Percentiles rank a stretch among this genome's conserved stretches.
phyloP scores from a whole-genome alignment of 92 coral and sea anemone genomes.

The Galaxea fascicularis region DNA sequence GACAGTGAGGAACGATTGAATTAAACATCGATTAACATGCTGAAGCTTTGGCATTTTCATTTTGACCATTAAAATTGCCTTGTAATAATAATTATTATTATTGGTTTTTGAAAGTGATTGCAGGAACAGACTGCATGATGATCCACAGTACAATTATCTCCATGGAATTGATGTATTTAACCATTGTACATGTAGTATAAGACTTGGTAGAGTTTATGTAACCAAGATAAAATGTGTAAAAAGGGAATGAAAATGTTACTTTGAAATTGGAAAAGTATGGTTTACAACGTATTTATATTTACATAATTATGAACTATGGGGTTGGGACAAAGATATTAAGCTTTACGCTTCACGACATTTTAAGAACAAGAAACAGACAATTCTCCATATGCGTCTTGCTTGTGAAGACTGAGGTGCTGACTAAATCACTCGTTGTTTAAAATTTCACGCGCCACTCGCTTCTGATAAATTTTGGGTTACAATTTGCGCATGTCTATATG shows the following conservation, averaged over 20 bases:
- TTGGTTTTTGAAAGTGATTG: background rate
- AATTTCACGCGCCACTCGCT: background rate
- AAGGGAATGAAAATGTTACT: background rate
- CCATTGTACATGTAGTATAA: background rate
- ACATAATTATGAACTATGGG: too few relatives aligned
- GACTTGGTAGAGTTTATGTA: background rate
- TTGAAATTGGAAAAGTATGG: slow-evolving; percentile 12
- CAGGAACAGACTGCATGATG: slow-evolving; percentile 11
- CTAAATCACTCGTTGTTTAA: background rate
- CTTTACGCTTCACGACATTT: background rate
- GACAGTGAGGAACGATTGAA: too few relatives aligned
- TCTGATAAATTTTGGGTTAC: too few relatives aligned
- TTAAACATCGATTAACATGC: too few relatives aligned
- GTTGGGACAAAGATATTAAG: background rate
- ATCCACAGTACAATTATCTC: slow-evolving; percentile 7
- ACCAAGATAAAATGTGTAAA: slow-evolving; percentile 5
- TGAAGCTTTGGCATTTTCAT: too few relatives aligned
- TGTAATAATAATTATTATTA: slow-evolving; percentile 4
- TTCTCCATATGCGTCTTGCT: background rate
- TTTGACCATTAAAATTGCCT: slow-evolving; percentile 8
- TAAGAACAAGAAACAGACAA: background rate
- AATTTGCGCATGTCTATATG: too few relatives aligned
- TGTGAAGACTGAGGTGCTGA: background rate
- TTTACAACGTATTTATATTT: background rate
- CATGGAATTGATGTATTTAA: slow-evolving; percentile 6